Evolutionary conservation across 1,140 invertebrate genomes (phyloP).

Genomic region (Pseudoatta argentina): DNA sequence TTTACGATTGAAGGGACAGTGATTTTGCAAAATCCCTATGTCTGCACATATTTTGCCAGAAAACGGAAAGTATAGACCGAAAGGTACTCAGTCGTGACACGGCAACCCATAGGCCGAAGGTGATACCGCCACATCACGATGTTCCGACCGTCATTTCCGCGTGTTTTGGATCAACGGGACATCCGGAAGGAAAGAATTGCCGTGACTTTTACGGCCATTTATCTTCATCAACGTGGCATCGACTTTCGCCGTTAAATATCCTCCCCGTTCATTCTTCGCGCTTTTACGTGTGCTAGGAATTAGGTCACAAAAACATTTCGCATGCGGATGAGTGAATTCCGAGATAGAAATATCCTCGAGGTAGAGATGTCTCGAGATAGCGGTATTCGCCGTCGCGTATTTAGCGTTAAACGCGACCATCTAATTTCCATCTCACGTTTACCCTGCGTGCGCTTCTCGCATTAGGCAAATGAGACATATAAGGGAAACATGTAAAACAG

Average conservation of each 20-base stretch:
- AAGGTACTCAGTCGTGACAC: neutral
- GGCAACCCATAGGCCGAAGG: neutral
- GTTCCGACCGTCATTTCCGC: constrained; percentile 6
- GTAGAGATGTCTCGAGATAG: neutral
- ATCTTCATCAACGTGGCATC: constrained; percentile 41
- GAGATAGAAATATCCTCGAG: neutral
- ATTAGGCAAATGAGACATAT: constrained; percentile 41
- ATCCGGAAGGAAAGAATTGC: constrained; percentile 37
- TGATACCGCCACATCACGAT: neutral
- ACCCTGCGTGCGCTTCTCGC: neutral
- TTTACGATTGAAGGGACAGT: constrained; percentile 3
- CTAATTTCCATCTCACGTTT: constrained; percentile 33
- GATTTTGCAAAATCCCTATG: neutral
- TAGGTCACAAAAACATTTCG: constrained; percentile 48
- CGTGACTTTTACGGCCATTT: constrained; percentile 19
- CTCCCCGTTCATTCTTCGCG: constrained; percentile 22
- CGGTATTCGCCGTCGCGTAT: neutral
- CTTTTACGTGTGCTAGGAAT: constrained; percentile 31
- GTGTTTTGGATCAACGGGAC: constrained; percentile 23
- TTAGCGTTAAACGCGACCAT: constrained; percentile 31
- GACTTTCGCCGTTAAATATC: constrained; percentile 30
- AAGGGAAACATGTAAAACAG: constrained; percentile 12
- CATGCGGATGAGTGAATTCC: constrained; percentile 29
- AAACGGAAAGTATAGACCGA: neutral
- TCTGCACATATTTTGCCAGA: constrained; percentile 8